A percentile compares a stretch with the other conserved stretches of the same genome.
Conservation (phyloP, 2,113 vertebrate genomes). For the Sinocyclocheilus maitianheensis region DNA sequence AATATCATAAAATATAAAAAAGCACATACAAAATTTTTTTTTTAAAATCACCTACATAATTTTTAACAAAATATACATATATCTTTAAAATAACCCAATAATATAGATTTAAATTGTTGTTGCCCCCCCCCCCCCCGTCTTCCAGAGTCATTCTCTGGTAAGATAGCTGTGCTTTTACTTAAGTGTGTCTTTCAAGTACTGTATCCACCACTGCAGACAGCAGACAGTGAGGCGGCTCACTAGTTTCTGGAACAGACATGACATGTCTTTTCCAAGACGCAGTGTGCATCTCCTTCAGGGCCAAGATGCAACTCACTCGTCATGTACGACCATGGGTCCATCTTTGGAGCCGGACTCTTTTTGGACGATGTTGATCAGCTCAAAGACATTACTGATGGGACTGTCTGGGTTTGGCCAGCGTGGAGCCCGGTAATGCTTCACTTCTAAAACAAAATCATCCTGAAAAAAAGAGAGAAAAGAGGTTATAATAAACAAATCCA, state of each 20-base stretch:
- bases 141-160: too few species aligned
- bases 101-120: too few species aligned
- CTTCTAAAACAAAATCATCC: slow-evolving; percentile 94
- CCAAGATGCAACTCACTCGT: slow-evolving; percentile 82
- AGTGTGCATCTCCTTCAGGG: background rate
- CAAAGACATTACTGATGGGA: slow-evolving; percentile 91
- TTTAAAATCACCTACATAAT: too few species aligned
- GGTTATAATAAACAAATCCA: too few species aligned
- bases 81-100: too few species aligned
- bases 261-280: background rate
- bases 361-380: slow-evolving; percentile 86
- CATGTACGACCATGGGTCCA: slow-evolving; percentile 86
- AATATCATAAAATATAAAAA: background rate
- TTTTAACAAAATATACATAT: too few species aligned
- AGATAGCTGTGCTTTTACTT: too few species aligned
- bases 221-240: background rate
- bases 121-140: too few species aligned
- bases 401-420: slow-evolving; percentile 95
- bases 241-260: background rate
- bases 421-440: slow-evolving; percentile 87
- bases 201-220: background rate
- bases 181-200: too few species aligned
- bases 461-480: slow-evolving; percentile 58
- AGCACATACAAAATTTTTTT: background rate
- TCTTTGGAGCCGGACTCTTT: slow-evolving; percentile 80